These are phyloP conservation scores for Erinaceus europaeus DNA, from an alignment of 2,113 vertebrate genomes.

Conservation along the genomic window DNA sequence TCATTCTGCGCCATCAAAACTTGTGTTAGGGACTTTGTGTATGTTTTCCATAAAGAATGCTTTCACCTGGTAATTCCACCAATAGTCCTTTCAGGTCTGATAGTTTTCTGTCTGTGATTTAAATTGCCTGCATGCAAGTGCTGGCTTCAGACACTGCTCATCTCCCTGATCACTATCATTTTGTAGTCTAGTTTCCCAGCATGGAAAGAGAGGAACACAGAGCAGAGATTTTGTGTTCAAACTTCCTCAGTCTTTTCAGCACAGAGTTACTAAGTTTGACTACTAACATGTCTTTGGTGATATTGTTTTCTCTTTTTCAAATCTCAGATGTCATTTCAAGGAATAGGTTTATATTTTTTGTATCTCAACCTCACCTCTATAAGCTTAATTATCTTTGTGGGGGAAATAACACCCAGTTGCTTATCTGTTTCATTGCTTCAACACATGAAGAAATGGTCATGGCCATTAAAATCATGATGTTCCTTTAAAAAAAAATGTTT, in stretches of 20 bases:
- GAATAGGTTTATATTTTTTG: background rate
- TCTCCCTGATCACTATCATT: background rate
- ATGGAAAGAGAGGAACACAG: background rate
- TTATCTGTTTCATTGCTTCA: background rate
- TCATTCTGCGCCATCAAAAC: conserved; percentile 44
- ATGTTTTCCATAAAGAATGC: conserved; percentile 53
- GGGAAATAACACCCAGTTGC: background rate
- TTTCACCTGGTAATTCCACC: conserved; percentile 25
- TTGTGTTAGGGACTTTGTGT: background rate
- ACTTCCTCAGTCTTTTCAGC: background rate
- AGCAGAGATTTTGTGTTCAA: background rate
- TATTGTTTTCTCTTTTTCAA: background rate
- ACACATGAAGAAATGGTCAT: background rate
- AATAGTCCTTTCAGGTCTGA: background rate
- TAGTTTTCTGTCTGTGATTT: conserved; percentile 24
- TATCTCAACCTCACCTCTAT: background rate
- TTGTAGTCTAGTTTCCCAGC: background rate
- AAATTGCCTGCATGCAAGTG: conserved; percentile 7
- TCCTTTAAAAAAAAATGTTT: too few species aligned
- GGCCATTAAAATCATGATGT: too few species aligned
- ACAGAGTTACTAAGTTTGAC: background rate
- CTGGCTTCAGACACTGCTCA: background rate
- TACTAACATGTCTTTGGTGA: background rate
- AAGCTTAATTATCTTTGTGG: background rate
- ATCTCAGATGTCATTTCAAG: background rate